Base-by-base conservation (phyloP, 2,888 invertebrate genomes). In the Tuta absoluta region DNA sequence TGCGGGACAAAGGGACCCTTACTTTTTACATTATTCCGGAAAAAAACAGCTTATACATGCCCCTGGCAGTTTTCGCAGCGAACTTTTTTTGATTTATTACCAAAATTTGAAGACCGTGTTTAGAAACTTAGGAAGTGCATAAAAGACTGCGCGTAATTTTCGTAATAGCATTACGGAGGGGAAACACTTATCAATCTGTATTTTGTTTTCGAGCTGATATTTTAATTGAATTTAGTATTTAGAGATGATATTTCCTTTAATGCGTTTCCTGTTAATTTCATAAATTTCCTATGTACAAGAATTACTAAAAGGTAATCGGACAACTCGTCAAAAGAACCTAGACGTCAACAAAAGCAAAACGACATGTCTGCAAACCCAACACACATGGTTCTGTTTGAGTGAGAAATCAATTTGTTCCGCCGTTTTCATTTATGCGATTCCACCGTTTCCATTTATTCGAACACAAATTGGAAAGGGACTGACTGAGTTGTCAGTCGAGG, bases 321-420 rank as follows among this genome's bases (percentile, higher is more conserved):
- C 11, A 41, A 41, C 41, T 41, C 41, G 41, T 41, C 41, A 41
- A 41, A 41, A 41, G 41, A 41, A 19, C 33, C 17, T 37, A 37
- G 37, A 3, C 28, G 14, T 41, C 14, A 59, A 59, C 14, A 59
- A 61, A 41, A 8, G 41, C 56, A 24, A 49, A 48, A 63, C 19
- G 17, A 58, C 19, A 65, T 51, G 57, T 61, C 64, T 56, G 37
- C 38, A 62, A 62, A 65, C 63, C 45, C 63, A 65, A 63, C 19
- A 63, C 58, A 17, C 63, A 57, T 60, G 61, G 85, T 86, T 86
- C 85, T 86, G 80, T 86, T 85, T 87, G 86, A 87, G 86, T 87
- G 89, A 88, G 89, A 89, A 90, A 89, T 89, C 90, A 90, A 90
- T 89, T 89, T 86, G 88, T 86, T 87, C 87, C 84, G 84, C 84